These are phyloP conservation scores for Daubentonia madagascariensis DNA, from an alignment of 2,113 vertebrate species.

Conservation along the genomic window DNA sequence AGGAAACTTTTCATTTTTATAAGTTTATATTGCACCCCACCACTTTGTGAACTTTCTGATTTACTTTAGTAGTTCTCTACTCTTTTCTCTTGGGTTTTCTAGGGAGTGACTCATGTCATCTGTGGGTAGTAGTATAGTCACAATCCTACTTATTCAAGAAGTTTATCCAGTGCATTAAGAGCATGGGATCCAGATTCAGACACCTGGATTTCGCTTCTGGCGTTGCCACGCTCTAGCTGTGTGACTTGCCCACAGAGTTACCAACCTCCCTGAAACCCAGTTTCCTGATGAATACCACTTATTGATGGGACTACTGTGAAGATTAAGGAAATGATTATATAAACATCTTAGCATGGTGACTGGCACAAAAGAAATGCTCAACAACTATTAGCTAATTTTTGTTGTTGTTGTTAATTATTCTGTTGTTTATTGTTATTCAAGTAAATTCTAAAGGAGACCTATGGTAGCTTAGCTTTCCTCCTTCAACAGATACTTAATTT, in stretches of 20 bases:
- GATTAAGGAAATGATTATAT: neutral
- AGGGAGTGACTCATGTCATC: neutral
- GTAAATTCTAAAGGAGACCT: neutral
- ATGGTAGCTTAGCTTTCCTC: neutral
- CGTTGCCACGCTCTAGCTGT: neutral
- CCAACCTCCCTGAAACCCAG: neutral
- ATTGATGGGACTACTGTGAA: neutral
- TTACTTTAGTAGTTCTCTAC: neutral
- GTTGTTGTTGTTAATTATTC: neutral
- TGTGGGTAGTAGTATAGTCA: neutral
- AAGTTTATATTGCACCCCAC: neutral
- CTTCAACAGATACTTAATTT: neutral
- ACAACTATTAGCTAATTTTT: neutral
- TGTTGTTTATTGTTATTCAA: neutral
- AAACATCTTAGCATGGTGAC: neutral
- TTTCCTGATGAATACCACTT: neutral
- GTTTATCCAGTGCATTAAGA: neutral
- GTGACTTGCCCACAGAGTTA: neutral
- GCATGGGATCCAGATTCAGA: neutral
- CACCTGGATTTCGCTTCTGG: neutral
- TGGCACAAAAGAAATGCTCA: neutral
- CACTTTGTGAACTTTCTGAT: neutral
- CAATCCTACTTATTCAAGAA: neutral
- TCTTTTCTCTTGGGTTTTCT: neutral
- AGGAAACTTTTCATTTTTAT: neutral